phyloP scores from a whole-genome alignment of 2,888 invertebrate species.

The Trachelus stipa region DNA sequence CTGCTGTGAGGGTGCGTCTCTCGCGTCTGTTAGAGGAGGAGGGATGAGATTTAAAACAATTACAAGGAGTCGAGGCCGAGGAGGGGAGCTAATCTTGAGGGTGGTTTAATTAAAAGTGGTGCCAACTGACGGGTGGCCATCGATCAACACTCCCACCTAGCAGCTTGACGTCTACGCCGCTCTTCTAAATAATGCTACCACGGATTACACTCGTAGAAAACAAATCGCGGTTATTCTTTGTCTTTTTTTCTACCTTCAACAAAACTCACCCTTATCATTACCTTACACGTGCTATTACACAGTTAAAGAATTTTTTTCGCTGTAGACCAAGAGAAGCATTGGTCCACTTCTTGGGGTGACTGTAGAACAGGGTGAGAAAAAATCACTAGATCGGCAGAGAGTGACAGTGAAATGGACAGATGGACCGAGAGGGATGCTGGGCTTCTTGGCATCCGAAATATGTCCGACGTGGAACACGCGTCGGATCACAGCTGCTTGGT shows the following conservation, averaged over 20 bases:
- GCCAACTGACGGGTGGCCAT: constrained; percentile 67
- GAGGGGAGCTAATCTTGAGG: constrained; percentile 65
- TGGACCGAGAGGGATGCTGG: constrained; percentile 14
- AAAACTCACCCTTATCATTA: background rate
- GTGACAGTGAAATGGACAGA: background rate
- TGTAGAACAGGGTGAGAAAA: background rate
- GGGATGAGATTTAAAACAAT: constrained; percentile 66
- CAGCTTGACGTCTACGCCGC: constrained; percentile 39
- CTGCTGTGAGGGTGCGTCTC: constrained; percentile 42
- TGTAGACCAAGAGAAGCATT: background rate
- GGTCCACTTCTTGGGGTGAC: background rate
- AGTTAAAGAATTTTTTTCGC: background rate
- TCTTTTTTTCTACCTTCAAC: constrained; percentile 24
- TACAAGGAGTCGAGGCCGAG: constrained; percentile 53
- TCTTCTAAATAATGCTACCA: constrained; percentile 5
- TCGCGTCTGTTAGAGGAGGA: constrained; percentile 20
- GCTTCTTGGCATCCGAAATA: constrained; percentile 56
- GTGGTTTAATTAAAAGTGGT: constrained; percentile 67
- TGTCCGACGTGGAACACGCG: constrained; percentile 37
- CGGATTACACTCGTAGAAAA: background rate
- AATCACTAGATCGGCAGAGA: background rate
- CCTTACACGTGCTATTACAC: background rate
- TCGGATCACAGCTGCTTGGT: constrained; percentile 40
- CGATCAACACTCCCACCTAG: constrained; percentile 61
- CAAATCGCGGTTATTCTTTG: background rate